These are phyloP conservation scores for Samia ricini DNA, from an alignment of 1,140 invertebrate genomes.

Conservation along the genomic window DNA sequence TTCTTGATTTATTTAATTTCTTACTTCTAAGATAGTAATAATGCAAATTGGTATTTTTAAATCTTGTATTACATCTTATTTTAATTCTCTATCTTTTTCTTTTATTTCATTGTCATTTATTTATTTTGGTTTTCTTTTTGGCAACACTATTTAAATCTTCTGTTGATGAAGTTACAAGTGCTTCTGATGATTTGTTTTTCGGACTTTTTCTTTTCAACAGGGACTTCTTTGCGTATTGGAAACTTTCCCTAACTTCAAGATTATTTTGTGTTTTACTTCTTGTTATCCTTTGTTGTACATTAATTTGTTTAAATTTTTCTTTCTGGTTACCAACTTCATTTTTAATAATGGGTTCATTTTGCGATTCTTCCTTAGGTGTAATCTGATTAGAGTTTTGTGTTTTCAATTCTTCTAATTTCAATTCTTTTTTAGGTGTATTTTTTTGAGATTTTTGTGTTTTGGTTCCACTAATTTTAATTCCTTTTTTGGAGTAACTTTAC, in stretches of 20 bases:
- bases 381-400: background rate
- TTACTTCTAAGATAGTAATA: background rate
- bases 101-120: constrained; percentile 3
- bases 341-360: background rate
- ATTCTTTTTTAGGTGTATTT: constrained; percentile 9
- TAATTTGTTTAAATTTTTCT: background rate
- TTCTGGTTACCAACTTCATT: background rate
- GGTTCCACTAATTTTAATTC: background rate
- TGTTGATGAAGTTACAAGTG: background rate
- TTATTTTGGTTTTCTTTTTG: constrained; percentile 14
- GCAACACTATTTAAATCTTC: constrained; percentile 5
- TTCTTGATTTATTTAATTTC: too few species aligned
- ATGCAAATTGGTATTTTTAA: background rate
- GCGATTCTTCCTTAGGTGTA: constrained; percentile 7
- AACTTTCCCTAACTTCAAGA: background rate
- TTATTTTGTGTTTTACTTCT: background rate
- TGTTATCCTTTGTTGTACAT: background rate
- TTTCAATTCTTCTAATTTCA: constrained; percentile 3
- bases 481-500: constrained; percentile 28
- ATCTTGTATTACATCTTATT: background rate
- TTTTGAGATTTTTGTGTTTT: background rate
- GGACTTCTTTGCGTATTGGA: background rate
- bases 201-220: constrained; percentile 20
- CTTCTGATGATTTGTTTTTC: constrained; percentile 14
- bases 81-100: constrained; percentile 14